Evolutionary conservation across 2,797 vertebrate species (phyloP), one percentile per base, ranked within the genome.

Genomic region (Otolemur crassicaudatus): DNA sequence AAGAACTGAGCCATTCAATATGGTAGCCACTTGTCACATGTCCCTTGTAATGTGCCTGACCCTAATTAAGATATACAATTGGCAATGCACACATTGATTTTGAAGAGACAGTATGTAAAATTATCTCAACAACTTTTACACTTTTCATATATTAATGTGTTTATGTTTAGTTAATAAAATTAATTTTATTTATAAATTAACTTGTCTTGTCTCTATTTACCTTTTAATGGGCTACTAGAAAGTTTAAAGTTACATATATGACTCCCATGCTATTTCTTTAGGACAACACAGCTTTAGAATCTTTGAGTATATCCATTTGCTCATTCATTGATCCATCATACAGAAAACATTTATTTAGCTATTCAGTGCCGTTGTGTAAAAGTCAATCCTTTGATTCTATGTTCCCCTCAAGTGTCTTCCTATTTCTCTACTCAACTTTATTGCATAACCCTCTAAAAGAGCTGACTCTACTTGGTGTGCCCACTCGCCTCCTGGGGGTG

Each of bases 181-280:
- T 34, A 67, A 56, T 37, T 67, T 75, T 87, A 61, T 53, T 63
- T 40, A 87, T 40, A 89, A 88, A 85, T 77, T 81, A 88, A 70
- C 58, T 61, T 91, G 13, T 3, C 5, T 20, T 61, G 27, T 86
- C 87, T 9, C 12, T 67, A 79, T 73, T 73, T 89, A 73, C 2
- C 80, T 81, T 91, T 94, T 79, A 65, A 29, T 60, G 23, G 56
- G n/a, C 22, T 65, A 49, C 34, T 58, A 80, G n/a, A 94, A 95
- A 79, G 76, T 31, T 25, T 75, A 34, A 79, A 90, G 76, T 34
- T 53, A 60, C 27, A 46, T 12, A 46, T 17, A 34, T 12, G 25
- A 19, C 27, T 88, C 46, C 67, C 11, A 61, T 40, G 43, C 25
- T 85, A 12, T 69, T 84, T 73, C 5, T 80, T 91, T 53, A 40